phyloP scores from a whole-genome alignment of 2,888 invertebrate genomes.

The Tanypteryx hageni region DNA sequence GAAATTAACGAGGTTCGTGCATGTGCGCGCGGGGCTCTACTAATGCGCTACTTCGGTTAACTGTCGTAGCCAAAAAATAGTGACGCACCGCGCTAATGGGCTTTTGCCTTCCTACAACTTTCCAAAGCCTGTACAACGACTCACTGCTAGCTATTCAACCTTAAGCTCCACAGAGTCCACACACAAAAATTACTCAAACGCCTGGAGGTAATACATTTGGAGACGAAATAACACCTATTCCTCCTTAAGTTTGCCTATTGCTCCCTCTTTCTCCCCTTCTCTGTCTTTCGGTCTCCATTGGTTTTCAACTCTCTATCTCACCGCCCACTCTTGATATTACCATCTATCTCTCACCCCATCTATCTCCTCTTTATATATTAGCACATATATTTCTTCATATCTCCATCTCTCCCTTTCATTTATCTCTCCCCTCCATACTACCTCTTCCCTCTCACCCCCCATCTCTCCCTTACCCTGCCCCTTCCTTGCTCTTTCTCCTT shows the following conservation, averaged over 20 bases:
- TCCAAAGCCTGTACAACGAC: neutral
- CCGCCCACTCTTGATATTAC: neutral
- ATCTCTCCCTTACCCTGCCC: neutral
- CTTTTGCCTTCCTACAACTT: neutral
- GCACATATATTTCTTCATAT: neutral
- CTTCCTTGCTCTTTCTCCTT: neutral
- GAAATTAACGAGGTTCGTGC: neutral
- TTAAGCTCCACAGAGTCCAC: neutral
- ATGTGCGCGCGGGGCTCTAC: neutral
- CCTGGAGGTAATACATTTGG: neutral
- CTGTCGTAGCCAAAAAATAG: neutral
- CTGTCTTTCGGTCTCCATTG: neutral
- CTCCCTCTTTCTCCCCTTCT: neutral
- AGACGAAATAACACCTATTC: neutral
- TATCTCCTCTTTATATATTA: neutral
- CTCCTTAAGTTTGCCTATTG: neutral
- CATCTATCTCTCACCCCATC: neutral
- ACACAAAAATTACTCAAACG: conserved; percentile 3
- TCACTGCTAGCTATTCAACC: neutral
- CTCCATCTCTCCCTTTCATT: neutral
- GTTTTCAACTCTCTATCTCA: neutral
- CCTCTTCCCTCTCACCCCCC: neutral
- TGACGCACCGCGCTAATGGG: neutral
- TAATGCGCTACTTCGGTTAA: conserved; percentile 2
- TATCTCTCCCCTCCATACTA: neutral